A percentile compares a stretch with the other conserved stretches of the same genome.
Conservation (phyloP, 2,113 vertebrate species). For the Apteryx mantelli region DNA sequence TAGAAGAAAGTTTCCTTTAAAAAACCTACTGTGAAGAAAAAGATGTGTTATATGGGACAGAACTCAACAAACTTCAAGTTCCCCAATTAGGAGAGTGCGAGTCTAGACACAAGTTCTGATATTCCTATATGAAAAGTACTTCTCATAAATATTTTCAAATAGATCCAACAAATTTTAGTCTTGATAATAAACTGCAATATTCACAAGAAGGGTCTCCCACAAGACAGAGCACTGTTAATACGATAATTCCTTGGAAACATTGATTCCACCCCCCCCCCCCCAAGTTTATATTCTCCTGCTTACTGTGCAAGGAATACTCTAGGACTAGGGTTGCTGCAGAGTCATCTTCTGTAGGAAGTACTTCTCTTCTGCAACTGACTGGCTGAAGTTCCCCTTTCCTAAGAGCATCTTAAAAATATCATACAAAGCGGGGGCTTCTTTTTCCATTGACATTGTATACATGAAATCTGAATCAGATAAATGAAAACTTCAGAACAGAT, state of each 20-base stretch:
- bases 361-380: neutral
- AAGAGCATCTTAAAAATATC: neutral
- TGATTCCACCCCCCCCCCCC: no score
- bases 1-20: neutral
- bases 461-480: neutral
- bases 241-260: neutral
- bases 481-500: neutral
- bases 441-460: neutral
- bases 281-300: neutral
- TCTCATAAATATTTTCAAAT: neutral
- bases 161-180: neutral
- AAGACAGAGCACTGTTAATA: neutral
- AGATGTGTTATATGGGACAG: accelerated
- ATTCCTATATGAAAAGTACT: neutral
- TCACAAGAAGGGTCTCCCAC: neutral
- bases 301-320: neutral
- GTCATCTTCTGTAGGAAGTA: neutral
- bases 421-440: neutral
- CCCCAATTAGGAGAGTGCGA: neutral
- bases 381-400: neutral
- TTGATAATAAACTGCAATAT: neutral
- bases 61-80: neutral
- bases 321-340: neutral
- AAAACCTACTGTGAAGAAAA: neutral
- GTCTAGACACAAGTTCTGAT: neutral